These are phyloP conservation scores for Rostratula benghalensis DNA, from an alignment of 2,113 vertebrate species.

Conservation along the genomic window DNA sequence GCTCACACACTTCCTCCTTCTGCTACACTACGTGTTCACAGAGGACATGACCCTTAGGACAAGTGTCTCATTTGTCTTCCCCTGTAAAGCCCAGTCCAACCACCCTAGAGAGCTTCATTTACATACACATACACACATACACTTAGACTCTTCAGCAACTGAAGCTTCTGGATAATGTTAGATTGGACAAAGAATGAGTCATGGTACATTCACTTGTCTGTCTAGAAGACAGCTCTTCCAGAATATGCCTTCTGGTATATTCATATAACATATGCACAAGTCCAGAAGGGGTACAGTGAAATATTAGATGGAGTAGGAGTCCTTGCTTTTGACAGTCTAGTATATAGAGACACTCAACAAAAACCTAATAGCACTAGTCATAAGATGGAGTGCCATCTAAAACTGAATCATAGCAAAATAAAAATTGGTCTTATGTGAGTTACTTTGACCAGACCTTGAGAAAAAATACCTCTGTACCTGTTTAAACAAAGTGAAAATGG, in stretches of 20 bases:
- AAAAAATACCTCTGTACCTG: neutral
- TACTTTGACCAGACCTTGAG: neutral
- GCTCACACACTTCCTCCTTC: neutral
- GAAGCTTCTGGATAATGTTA: neutral
- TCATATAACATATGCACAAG: neutral
- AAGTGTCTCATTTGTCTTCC: neutral
- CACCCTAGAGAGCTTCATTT: neutral
- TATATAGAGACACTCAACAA: neutral
- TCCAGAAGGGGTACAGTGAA: neutral
- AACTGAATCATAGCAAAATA: constrained; percentile 21
- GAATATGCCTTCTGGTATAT: neutral
- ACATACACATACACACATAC: neutral
- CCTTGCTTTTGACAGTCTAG: neutral
- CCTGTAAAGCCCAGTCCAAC: neutral
- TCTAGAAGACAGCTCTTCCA: neutral
- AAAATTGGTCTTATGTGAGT: neutral
- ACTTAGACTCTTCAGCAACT: neutral
- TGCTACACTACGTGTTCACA: neutral
- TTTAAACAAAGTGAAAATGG: neutral
- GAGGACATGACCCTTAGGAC: too few species aligned
- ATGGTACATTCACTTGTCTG: neutral
- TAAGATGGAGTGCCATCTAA: constrained; percentile 28
- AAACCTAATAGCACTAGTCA: neutral
- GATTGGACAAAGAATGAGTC: neutral
- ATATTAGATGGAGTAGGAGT: neutral